Evolutionary conservation across 2,113 vertebrate species (phyloP).

Genomic region (Psittacus erithacus): DNA sequence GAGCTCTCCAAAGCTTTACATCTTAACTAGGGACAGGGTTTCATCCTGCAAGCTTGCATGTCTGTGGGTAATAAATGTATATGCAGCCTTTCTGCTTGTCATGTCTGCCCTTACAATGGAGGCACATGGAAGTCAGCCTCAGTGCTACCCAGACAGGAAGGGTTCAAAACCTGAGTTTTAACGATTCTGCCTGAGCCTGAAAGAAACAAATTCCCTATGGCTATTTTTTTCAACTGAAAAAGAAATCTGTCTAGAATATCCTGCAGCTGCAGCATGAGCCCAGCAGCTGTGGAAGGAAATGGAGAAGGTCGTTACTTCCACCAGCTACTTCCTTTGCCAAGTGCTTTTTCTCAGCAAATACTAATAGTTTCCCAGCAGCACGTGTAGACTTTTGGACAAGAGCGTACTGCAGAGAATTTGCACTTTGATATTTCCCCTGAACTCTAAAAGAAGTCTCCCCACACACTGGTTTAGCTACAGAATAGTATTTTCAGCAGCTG

Average conservation of each 20-base stretch:
- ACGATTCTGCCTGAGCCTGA: neutral
- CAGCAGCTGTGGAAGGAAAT: neutral
- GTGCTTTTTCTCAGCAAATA: slow-evolving; percentile 13
- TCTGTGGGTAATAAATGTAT: neutral
- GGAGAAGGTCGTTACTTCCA: neutral
- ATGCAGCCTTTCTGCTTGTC: neutral
- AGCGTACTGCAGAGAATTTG: neutral
- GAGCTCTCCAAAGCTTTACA: neutral
- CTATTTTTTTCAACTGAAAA: neutral
- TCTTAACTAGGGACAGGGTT: neutral
- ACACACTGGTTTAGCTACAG: neutral
- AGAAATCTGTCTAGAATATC: neutral
- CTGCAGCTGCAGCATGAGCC: neutral
- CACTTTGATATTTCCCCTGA: neutral
- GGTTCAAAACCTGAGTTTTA: neutral
- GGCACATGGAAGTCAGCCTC: neutral
- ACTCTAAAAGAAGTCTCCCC: neutral
- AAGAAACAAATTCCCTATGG: neutral
- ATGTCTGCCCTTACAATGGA: neutral
- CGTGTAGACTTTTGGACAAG: neutral
- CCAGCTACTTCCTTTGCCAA: neutral
- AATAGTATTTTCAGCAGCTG: slow-evolving; percentile 3
- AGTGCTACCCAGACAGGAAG: neutral
- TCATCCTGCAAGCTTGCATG: neutral
- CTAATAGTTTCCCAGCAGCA: neutral